Base-by-base conservation (phyloP, 2,113 vertebrate genomes). In the Chionodraco myersi region DNA sequence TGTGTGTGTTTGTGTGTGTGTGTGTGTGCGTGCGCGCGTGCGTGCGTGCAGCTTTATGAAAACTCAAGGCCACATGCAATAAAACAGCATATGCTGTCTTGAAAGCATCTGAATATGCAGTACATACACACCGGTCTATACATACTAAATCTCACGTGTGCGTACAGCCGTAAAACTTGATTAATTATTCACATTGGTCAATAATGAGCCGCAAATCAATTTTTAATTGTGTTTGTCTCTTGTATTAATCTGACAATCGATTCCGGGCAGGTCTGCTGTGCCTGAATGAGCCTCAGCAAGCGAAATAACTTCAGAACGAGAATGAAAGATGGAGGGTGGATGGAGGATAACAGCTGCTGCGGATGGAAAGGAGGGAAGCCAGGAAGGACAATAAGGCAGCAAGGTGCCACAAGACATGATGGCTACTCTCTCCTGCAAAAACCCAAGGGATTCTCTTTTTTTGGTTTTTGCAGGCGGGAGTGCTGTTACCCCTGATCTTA, bases 201-300 rank as follows among this genome's bases (percentile, higher is more conserved):
- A 91, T 91, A 69, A 87, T 84, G 76, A 86, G 76, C 82, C 72
- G 26, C 77, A 82, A 86, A 93, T 88, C 88, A 86, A 86, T 90
- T 88, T 86, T 90, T 90, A 83, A 89, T 88, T 91, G 86, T 88
- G 85, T 92, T 90, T 91, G 83, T 86, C 81, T 86, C 86, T 82
- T 70, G 79, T 88, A 89, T 85, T 88, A 89, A 92, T 91, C 86
- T 88, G 76, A 64, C 62, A 65, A 79, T 88, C 60, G 74, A 93
- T 90, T 88, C 79, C 7, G 47, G 76, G 77, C 79, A 79, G 54
- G 72, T 88, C 72, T 79, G 52, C 4, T 16, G 16, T 60, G 79
- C 76, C 72, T 13, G 62, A 56, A 79, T 61, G 74, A 88, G 75
- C 56, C 26, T 69, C 75, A 10, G 78, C 18, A 58, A 76, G 75